phyloP scores from a whole-genome alignment of 2,888 invertebrate genomes.

The Cephus pulcher region DNA sequence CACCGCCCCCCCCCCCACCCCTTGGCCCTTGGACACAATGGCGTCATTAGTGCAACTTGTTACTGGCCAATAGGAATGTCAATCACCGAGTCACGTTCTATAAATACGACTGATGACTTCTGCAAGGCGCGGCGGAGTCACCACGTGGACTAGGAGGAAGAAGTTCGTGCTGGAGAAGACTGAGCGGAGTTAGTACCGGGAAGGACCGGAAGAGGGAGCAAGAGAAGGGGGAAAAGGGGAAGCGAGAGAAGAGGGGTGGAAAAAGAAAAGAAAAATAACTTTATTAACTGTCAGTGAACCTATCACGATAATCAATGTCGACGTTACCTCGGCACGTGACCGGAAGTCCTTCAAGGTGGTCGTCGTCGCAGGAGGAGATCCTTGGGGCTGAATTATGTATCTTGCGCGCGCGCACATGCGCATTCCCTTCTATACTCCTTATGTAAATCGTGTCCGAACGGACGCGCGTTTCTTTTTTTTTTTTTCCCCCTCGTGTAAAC shows the following conservation, averaged over 20 bases:
- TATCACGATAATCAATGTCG: background rate
- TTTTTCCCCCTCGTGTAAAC: background rate
- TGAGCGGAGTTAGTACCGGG: background rate
- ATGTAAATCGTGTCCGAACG: background rate
- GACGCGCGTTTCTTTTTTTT: background rate
- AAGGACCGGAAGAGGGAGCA: background rate
- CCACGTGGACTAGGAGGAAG: background rate
- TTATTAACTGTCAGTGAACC: background rate
- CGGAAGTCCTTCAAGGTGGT: background rate
- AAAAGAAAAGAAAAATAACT: background rate
- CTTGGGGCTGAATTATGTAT: background rate
- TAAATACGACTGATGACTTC: constrained; percentile 50
- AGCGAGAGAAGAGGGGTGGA: background rate
- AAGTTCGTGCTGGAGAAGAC: background rate
- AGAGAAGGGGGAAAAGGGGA: background rate
- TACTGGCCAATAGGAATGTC: constrained; percentile 27
- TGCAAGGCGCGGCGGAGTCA: constrained; percentile 35
- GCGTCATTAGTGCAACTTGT: constrained; percentile 41
- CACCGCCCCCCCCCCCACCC: constrained; percentile 3
- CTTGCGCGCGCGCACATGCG: background rate
- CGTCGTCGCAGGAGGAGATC: background rate
- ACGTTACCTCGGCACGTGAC: background rate
- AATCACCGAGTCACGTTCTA: constrained; percentile 54
- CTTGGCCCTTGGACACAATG: constrained; percentile 37
- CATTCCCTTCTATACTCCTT: background rate